Percentiles rank a stretch among this genome's conserved stretches.
phyloP scores from a whole-genome alignment of 2,888 invertebrate species.

The Schizaphis graminum region DNA sequence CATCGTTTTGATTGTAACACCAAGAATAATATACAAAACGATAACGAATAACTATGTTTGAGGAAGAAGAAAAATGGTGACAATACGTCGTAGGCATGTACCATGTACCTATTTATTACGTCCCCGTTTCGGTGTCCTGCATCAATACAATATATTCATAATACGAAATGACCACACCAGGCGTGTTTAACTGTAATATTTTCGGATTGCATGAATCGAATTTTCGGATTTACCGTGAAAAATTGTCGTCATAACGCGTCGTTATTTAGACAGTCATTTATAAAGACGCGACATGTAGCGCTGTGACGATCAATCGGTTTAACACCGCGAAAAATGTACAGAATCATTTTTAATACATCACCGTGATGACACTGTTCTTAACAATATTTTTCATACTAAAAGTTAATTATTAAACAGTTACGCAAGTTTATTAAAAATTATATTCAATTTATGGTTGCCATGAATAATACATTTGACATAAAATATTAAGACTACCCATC shows the following conservation, averaged over 20 bases:
- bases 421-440: not conserved
- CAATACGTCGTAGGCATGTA: not conserved
- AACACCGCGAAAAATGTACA: not conserved
- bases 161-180: not conserved
- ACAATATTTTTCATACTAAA: not conserved
- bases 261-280: conserved; percentile 32
- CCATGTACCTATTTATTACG: not conserved
- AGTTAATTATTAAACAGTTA: conserved; percentile 37
- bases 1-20: not conserved
- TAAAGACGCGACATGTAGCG: not conserved
- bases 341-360: conserved; percentile 29
- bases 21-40: not conserved
- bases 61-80: not conserved
- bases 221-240: conserved; percentile 55
- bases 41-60: not conserved
- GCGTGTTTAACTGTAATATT: conserved; percentile 31
- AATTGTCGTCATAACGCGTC: conserved; percentile 36
- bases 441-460: not conserved
- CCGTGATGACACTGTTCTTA: not conserved
- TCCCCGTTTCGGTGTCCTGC: conserved; percentile 4
- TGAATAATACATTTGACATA: not conserved
- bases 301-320: not conserved
- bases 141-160: not conserved
- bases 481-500: not conserved
- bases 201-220: conserved; percentile 24